phyloP scores from a whole-genome alignment of 2,797 vertebrate genomes.

The Adelosebastes latens region DNA sequence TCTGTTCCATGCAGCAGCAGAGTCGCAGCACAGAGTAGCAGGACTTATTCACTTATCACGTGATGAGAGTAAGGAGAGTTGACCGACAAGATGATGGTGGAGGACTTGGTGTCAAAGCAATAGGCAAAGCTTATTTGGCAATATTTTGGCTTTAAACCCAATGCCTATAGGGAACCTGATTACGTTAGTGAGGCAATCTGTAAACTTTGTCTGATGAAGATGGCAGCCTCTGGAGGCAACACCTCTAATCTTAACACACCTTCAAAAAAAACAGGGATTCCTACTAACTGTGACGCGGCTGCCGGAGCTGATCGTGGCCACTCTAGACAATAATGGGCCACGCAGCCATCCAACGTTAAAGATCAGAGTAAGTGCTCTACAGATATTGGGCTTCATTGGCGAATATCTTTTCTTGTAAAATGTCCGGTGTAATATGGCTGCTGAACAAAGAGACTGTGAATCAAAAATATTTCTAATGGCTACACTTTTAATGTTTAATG shows the following conservation, averaged over 20 bases:
- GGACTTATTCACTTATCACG: neutral
- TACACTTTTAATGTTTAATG: constrained; percentile 75
- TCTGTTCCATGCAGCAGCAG: neutral
- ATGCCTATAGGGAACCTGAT: neutral
- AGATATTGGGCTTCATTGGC: neutral
- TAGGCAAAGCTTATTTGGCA: neutral
- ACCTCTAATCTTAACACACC: neutral
- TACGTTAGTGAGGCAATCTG: neutral
- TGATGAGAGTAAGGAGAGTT: neutral
- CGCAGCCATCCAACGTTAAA: no score
- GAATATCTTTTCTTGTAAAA: neutral
- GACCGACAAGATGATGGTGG: neutral
- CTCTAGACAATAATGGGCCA: no score
- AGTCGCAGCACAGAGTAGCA: neutral
- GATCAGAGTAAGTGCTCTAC: neutral
- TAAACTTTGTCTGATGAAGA: neutral
- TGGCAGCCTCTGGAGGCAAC: neutral
- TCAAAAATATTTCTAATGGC: constrained; percentile 47
- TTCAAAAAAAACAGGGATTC: neutral
- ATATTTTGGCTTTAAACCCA: neutral
- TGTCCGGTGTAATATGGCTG: neutral
- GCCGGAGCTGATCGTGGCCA: no score
- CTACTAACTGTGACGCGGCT: no score
- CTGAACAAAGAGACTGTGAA: constrained; percentile 52
- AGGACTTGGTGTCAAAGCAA: neutral